Base-by-base conservation (phyloP, 1,140 invertebrate genomes). In the Phocides pigmalion region DNA sequence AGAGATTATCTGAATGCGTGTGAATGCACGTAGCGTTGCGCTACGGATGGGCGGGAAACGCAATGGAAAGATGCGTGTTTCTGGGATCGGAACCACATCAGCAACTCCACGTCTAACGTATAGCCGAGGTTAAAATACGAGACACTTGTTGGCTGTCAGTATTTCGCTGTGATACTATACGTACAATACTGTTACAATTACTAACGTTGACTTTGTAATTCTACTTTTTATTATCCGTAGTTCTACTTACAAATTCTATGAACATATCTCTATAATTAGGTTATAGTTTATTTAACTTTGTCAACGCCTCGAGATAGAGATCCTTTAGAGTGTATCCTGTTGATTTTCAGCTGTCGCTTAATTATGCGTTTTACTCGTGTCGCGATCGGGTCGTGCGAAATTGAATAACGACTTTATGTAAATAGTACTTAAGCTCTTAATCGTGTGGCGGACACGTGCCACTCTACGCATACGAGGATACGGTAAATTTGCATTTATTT, bases 1-100 rank as follows among this genome's bases (percentile, higher is more conserved):
- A 75, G 76, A 91, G 89, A 91, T 91, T 90, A 91, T 84, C 77
- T 72, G 74, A 86, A 88, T 88, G 86, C 87, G 84, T 88, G 85
- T 84, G 87, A 89, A 87, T 86, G 87, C 87, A 89, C 79, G 79
- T 71, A 76, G 72, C 74, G 74, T 74, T 64, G 74, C 75, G 75
- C 75, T 76, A 83, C 79, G 75, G 79, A 84, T 87, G 84, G 84
- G 87, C 87, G 88, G 84, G 81, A 88, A 89, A 84, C 74, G 72
- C 74, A 84, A 76, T 79, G 78, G 75, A 79, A 70, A 79, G 80
- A 76, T 81, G 70, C 75, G 67, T 81, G 79, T 79, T 76, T 74
- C 70, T 76, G 70, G 72, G 72, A 85, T 84, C 77, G 70, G 61
- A 66, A 84, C 78, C 74, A 65, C 70, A 71, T 56, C 50, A 72